These are phyloP conservation scores for Chloropsis cyanopogon DNA, from an alignment of 2,113 vertebrate genomes.

Conservation along the genomic window DNA sequence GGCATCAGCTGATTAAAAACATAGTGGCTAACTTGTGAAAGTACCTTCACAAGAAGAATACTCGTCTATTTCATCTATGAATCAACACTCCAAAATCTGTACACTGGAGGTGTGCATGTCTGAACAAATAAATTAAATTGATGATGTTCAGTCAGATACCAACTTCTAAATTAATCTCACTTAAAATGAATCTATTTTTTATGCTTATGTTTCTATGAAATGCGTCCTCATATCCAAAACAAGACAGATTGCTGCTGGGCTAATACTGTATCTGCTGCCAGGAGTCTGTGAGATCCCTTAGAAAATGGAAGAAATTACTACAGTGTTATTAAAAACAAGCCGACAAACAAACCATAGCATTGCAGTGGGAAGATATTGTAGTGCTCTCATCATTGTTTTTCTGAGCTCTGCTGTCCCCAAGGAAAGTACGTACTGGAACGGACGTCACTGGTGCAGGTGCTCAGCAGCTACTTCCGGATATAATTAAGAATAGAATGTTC, in stretches of 20 bases:
- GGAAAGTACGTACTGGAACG: not conserved
- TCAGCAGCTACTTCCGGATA: slow-evolving; percentile 3
- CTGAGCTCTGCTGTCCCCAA: not conserved
- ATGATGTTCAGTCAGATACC: not conserved
- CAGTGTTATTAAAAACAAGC: slow-evolving; percentile 26
- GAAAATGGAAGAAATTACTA: slow-evolving; percentile 14
- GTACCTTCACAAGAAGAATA: not conserved
- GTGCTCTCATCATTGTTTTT: slow-evolving; percentile 16
- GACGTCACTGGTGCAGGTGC: slow-evolving; percentile 28
- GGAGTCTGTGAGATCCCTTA: not conserved
- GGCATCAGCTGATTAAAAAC: not conserved
- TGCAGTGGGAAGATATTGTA: slow-evolving; percentile 5
- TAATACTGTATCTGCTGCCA: not conserved
- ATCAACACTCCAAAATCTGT: not conserved
- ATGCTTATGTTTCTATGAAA: not conserved
- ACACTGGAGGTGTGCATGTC: not conserved
- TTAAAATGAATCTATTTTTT: not conserved
- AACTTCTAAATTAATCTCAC: not conserved
- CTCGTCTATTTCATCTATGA: not conserved
- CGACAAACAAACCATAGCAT: not conserved
- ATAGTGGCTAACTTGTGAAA: not conserved
- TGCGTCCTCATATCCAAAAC: not conserved
- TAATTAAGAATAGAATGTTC: not conserved
- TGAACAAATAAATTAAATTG: not conserved
- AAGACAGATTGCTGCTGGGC: not conserved